These are phyloP conservation scores for Meghimatium bilineatum DNA, from an alignment of 2,888 invertebrate genomes.

Conservation along the genomic window DNA sequence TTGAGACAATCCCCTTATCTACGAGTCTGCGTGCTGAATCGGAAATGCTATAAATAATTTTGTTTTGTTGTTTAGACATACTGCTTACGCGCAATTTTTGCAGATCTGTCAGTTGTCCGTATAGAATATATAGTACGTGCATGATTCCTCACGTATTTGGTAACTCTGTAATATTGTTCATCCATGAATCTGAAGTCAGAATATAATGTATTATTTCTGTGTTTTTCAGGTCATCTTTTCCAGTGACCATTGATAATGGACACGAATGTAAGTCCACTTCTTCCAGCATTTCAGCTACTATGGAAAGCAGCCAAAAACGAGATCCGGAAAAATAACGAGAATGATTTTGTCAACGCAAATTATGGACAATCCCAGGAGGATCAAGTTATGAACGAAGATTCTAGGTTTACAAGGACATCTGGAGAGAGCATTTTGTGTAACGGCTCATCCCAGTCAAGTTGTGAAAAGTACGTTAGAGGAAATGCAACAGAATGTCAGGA, in stretches of 20 bases:
- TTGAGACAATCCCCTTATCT: too few relatives aligned
- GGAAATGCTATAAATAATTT: too few relatives aligned
- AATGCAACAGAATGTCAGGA: not conserved
- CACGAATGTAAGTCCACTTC: not conserved
- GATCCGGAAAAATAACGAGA: not conserved
- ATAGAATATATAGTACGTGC: too few relatives aligned
- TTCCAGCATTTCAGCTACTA: conserved; percentile 28
- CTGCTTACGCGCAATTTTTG: too few relatives aligned
- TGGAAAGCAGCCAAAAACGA: conserved; percentile 34
- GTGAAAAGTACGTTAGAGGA: not conserved
- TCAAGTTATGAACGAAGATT: not conserved
- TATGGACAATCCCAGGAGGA: not conserved
- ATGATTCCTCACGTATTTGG: too few relatives aligned
- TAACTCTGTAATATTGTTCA: too few relatives aligned
- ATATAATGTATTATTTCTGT: too few relatives aligned
- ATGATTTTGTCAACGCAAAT: not conserved
- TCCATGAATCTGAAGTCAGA: too few relatives aligned
- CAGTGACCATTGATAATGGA: not conserved
- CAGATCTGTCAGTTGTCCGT: too few relatives aligned
- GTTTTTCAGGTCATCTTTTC: not conserved
- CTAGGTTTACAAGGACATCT: not conserved
- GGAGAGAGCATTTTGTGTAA: too few relatives aligned
- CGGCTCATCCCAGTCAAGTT: not conserved
- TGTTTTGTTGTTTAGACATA: too few relatives aligned
- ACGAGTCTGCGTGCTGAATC: too few relatives aligned